Conservation (phyloP, 64 coral and sea anemone genomes). For the Anthopleura sola region DNA sequence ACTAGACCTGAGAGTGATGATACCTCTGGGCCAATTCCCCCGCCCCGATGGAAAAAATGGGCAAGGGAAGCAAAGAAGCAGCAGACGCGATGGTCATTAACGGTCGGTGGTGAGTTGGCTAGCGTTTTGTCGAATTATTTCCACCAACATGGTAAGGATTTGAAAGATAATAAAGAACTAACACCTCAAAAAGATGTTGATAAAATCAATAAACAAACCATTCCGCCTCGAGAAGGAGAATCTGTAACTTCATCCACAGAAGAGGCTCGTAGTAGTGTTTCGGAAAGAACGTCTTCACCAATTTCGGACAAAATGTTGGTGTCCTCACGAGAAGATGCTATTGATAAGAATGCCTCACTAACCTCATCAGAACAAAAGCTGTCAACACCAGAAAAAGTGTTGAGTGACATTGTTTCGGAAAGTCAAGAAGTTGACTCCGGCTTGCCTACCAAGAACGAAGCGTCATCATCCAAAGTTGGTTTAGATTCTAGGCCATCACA, state of each 20-base stretch:
- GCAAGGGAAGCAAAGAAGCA: background rate
- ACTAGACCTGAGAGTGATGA: background rate
- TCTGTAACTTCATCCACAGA: background rate
- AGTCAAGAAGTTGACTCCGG: background rate
- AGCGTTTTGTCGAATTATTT: background rate
- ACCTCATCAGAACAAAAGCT: background rate
- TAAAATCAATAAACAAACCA: background rate
- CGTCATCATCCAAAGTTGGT: background rate
- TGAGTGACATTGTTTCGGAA: background rate
- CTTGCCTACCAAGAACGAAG: background rate
- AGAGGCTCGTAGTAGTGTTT: background rate
- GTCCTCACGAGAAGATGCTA: background rate
- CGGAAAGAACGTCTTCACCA: background rate
- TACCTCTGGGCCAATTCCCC: background rate
- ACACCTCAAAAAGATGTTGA: background rate
- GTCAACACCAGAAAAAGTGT: background rate
- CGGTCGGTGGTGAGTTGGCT: conserved; percentile 9
- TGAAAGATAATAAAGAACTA: background rate
- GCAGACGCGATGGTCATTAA: background rate
- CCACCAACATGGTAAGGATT: background rate
- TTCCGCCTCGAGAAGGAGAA: background rate
- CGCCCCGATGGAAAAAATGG: background rate
- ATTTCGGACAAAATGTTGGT: background rate
- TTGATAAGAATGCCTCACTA: background rate
- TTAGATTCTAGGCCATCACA: background rate